Percentiles rank a stretch among this genome's conserved stretches.
phyloP scores from a whole-genome alignment of 1,140 invertebrate species.

The Cherax destructor region DNA sequence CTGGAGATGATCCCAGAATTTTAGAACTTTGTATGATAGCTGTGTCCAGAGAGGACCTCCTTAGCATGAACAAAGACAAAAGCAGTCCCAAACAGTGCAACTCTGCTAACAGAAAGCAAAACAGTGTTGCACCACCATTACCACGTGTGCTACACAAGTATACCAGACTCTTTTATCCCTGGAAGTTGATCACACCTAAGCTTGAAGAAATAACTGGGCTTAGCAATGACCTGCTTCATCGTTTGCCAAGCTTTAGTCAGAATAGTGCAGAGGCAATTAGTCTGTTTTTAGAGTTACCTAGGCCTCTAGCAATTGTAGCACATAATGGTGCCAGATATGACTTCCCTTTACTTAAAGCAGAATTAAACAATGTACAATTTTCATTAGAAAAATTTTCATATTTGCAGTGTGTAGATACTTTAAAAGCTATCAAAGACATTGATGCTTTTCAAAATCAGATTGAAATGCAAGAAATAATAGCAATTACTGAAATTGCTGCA shows the following conservation, averaged over 20 bases:
- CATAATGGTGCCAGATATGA: constrained; percentile 54
- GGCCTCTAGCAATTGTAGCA: constrained; percentile 49
- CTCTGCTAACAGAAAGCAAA: not conserved
- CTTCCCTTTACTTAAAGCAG: constrained; percentile 50
- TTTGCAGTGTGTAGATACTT: constrained; percentile 47
- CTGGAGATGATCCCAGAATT: constrained; percentile 28
- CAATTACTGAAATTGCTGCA: constrained; percentile 42
- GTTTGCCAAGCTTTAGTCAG: constrained; percentile 29
- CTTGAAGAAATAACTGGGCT: constrained; percentile 49
- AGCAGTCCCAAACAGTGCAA: not conserved
- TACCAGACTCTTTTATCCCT: constrained; percentile 48
- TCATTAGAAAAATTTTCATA: constrained; percentile 15
- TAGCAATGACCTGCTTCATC: constrained; percentile 42
- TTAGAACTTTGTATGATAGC: constrained; percentile 54
- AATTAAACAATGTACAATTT: constrained; percentile 21
- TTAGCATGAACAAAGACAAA: constrained; percentile 10
- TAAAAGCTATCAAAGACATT: constrained; percentile 45
- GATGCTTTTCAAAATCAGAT: constrained; percentile 3
- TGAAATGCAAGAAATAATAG: constrained; percentile 30
- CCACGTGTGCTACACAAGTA: constrained; percentile 62
- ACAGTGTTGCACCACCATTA: constrained; percentile 17
- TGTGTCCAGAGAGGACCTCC: constrained; percentile 47
- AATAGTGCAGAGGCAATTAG: constrained; percentile 45
- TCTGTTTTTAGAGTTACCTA: constrained; percentile 50
- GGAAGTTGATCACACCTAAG: constrained; percentile 32